Evolutionary conservation across 35 echinoderm and acorn worm species (phyloP).

Genomic region (Nesometra sesokonis): DNA sequence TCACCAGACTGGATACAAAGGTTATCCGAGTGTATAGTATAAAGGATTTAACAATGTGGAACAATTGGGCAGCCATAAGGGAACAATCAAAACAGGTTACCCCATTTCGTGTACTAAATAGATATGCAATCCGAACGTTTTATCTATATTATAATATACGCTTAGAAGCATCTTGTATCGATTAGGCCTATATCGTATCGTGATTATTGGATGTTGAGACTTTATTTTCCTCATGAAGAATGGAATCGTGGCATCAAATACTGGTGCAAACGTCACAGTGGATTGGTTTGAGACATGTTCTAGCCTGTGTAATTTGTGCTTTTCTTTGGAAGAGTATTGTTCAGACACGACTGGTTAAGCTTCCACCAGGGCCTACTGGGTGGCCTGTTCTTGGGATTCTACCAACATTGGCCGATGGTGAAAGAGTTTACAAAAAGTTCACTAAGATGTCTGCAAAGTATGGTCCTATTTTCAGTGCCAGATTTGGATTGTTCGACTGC

Average conservation of each 20-base stretch:
- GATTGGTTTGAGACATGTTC: background rate
- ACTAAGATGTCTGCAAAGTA: constrained; percentile 8
- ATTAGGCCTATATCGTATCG: too few relatives aligned
- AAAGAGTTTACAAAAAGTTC: constrained; percentile 6
- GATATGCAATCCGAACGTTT: too few relatives aligned
- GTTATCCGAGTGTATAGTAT: too few relatives aligned
- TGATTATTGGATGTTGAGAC: too few relatives aligned
- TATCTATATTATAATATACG: too few relatives aligned
- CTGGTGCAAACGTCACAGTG: background rate
- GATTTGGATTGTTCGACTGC: background rate
- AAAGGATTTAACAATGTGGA: too few relatives aligned
- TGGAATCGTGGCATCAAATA: background rate
- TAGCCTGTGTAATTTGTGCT: background rate
- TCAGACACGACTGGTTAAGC: background rate
- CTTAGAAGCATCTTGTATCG: too few relatives aligned
- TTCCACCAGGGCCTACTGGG: constrained; percentile 1
- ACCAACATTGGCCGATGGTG: constrained; percentile 13
- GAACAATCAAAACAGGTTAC: too few relatives aligned
- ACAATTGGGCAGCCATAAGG: too few relatives aligned
- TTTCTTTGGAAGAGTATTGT: background rate
- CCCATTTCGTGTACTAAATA: too few relatives aligned
- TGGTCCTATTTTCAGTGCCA: constrained; percentile 12
- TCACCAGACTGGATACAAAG: too few relatives aligned
- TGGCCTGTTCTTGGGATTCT: constrained; percentile 18
- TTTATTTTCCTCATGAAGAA: too few relatives aligned